Evolutionary conservation across 2,797 vertebrate genomes (phyloP).

Genomic region (Chelmon rostratus): DNA sequence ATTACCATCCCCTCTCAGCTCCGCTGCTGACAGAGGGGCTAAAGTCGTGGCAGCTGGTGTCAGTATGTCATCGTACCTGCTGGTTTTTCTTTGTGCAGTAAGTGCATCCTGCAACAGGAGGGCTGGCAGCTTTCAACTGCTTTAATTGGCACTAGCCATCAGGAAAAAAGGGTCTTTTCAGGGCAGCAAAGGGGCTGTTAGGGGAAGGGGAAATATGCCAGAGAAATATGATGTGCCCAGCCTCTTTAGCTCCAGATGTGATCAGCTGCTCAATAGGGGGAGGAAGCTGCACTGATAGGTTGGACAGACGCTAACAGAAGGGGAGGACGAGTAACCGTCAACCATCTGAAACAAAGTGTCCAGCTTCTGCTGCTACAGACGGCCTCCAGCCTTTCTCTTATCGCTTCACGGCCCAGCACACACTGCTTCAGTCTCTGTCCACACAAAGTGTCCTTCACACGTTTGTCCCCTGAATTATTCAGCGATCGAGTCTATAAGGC

Average conservation of each 20-base stretch:
- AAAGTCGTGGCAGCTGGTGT: constrained; percentile 40
- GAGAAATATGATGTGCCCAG: constrained; percentile 26
- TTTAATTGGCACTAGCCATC: constrained; percentile 58
- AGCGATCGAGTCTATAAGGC: not conserved
- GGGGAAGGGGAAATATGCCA: constrained; percentile 19
- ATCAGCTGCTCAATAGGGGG: constrained; percentile 35
- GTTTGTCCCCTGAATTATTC: not conserved
- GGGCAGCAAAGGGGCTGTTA: constrained; percentile 27
- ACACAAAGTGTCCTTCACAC: constrained; percentile 6
- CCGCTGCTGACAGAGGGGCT: constrained; percentile 28
- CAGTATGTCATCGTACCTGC: constrained; percentile 42
- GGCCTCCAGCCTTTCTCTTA: constrained; percentile 18
- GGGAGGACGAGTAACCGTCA: constrained; percentile 31
- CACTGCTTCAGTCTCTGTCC: not conserved
- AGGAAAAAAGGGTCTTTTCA: constrained; percentile 33
- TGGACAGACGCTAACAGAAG: constrained; percentile 13
- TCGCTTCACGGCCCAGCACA: constrained; percentile 18
- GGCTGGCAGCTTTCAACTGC: constrained; percentile 36
- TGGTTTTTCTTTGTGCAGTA: constrained; percentile 26
- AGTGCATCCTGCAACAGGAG: constrained; percentile 26
- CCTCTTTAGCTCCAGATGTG: constrained; percentile 38
- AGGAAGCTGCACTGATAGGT: constrained; percentile 9
- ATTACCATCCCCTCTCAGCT: not conserved
- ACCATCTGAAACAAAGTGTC: constrained; percentile 17
- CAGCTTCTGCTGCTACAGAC: not conserved